Base-by-base conservation (phyloP, 2,797 vertebrate species). In the Pipistrellus pipistrellus region DNA sequence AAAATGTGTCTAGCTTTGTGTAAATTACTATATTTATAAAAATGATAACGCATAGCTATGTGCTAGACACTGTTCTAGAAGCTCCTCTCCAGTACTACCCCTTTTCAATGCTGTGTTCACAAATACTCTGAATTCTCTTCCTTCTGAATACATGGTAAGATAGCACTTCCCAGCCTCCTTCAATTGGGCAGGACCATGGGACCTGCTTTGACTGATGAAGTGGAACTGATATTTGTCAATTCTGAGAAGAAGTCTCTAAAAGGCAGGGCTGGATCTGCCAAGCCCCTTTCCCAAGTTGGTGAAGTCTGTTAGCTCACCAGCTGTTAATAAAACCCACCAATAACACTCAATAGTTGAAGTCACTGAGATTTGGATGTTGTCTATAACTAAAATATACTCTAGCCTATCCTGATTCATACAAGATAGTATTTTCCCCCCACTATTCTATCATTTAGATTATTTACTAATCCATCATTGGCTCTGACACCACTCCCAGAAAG, bases 161-260 rank as follows among this genome's bases (percentile, higher is more conserved):
- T 25, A n/a, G 20, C 20, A 48, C n/a, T 30, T 25, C 23, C 51
- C 1, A 14, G 13, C 11, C n/a, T 55, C 80, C 64, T 92, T 68
- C 46, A 88, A 75, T 76, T 73, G 46, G 68, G 51, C 44, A 46
- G 9, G 68, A 46, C 35, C 17, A 38, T 3, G 30, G 7, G 30
- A 68, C 59, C 46, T 38, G 68, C 51, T 82, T 83, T 64, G 64
- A n/a, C 20, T 68, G 41, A 46, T 15, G 17, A 77, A n/a, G 30
- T 38, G 12, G 21, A 81, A 88, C 21, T 20, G 12, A 51, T 6
- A 6, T 38, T 18, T 51, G 32, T 85, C 92, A 44, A n/a, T 96
- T 64, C 89, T 71, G 68, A 68, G 32, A 66, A 68, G 66, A 75
- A 66, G 57, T 81, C 51, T 88, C 62, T 68, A 83, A 84, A 86